phyloP scores from a whole-genome alignment of 1,140 invertebrate genomes.

The Nasonia vitripennis region DNA sequence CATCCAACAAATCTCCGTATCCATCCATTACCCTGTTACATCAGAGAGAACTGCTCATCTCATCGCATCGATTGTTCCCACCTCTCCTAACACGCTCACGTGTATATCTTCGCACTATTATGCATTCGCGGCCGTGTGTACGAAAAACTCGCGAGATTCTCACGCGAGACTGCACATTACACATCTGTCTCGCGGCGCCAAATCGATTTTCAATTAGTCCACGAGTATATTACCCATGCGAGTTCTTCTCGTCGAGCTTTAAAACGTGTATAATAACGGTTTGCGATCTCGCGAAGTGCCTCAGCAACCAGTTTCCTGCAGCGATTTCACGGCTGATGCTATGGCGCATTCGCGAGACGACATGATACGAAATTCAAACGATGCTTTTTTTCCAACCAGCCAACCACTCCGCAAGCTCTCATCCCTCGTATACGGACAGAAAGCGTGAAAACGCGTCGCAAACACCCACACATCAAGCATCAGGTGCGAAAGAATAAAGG shows the following conservation, averaged over 20 bases:
- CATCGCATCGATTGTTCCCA: background rate
- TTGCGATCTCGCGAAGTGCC: background rate
- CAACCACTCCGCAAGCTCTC: background rate
- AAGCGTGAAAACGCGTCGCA: background rate
- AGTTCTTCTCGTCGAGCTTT: background rate
- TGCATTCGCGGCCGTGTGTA: background rate
- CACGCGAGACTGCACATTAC: background rate
- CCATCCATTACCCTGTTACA: too few species aligned
- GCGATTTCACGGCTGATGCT: too few species aligned
- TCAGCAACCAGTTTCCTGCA: too few species aligned
- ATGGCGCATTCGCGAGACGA: too few species aligned
- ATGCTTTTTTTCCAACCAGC: too few species aligned
- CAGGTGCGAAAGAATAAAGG: background rate
- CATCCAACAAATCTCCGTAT: too few species aligned
- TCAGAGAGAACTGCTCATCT: background rate
- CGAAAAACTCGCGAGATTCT: conserved; percentile 39
- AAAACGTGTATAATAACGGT: background rate
- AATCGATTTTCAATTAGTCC: conserved; percentile 36
- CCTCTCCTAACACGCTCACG: background rate
- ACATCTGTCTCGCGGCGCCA: background rate
- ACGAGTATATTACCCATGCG: too few species aligned
- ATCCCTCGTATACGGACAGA: background rate
- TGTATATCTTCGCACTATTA: too few species aligned
- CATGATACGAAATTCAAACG: too few species aligned
- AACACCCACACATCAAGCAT: too few species aligned